Percentiles rank a stretch among this genome's conserved stretches.
phyloP scores from a whole-genome alignment of 2,797 vertebrate species.

The Anas flavirostris region DNA sequence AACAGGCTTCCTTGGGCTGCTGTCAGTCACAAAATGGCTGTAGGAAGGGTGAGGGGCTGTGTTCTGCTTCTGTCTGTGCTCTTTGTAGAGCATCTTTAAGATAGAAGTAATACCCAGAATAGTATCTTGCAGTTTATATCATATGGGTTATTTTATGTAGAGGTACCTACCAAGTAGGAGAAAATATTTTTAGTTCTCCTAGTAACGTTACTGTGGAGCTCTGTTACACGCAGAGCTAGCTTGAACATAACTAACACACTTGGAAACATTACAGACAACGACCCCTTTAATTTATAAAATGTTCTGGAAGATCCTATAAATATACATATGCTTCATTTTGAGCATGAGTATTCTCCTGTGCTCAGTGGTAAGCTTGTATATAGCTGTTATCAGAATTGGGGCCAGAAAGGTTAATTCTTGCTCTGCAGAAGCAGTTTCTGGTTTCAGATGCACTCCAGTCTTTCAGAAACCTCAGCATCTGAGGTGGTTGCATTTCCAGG shows the following conservation, averaged over 20 bases:
- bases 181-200: conserved; percentile 11
- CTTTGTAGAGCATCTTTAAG: neutral
- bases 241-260: neutral
- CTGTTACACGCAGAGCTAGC: neutral
- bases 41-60: neutral
- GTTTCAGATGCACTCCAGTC: neutral
- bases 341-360: conserved; percentile 7
- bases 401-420: neutral
- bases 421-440: neutral
- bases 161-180: neutral
- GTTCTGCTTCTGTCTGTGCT: neutral
- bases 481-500: neutral
- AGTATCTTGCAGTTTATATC: neutral
- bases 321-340: conserved; percentile 40
- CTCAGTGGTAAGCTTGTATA: neutral
- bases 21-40: neutral
- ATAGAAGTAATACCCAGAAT: neutral
- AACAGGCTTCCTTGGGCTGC: neutral
- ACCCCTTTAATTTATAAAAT: conserved; percentile 44
- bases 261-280: neutral
- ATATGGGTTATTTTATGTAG: neutral
- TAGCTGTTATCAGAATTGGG: conserved; percentile 1
- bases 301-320: conserved; percentile 44
- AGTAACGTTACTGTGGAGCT: neutral
- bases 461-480: neutral